These are phyloP conservation scores for Glossophaga mutica DNA, from an alignment of 2,797 vertebrate species.

Conservation along the genomic window DNA sequence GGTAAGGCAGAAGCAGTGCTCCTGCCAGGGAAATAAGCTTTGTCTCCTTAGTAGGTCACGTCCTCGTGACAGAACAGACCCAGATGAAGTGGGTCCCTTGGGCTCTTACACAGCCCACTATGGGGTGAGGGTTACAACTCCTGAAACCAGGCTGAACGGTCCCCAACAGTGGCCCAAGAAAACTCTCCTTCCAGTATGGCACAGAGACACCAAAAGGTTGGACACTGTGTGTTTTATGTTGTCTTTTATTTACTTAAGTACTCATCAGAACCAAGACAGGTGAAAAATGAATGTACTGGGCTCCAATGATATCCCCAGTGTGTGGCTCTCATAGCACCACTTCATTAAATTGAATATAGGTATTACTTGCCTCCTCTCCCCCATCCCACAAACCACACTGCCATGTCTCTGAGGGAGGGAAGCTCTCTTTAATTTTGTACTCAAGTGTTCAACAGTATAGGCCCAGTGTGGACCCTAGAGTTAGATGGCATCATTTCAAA, in stretches of 20 bases:
- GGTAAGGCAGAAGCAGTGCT: too few species aligned
- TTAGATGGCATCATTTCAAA: neutral
- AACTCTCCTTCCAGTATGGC: too few species aligned
- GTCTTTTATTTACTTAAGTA: neutral
- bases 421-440: neutral
- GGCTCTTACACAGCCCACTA: too few species aligned
- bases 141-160: too few species aligned
- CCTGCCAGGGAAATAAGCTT: too few species aligned
- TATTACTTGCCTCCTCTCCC: neutral
- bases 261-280: neutral
- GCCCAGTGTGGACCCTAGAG: neutral
- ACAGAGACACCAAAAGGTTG: too few species aligned
- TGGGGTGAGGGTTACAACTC: too few species aligned
- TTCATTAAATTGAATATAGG: neutral
- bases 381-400: too few species aligned
- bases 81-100: too few species aligned
- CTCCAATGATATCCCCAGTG: neutral
- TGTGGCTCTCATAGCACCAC: neutral
- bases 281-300: neutral
- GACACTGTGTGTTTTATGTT: neutral
- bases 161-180: too few species aligned
- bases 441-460: neutral
- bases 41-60: too few species aligned
- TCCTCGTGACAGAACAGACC: too few species aligned
- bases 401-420: neutral